These are phyloP conservation scores for Symphodus melops DNA, from an alignment of 2,113 vertebrate species.

Conservation along the genomic window DNA sequence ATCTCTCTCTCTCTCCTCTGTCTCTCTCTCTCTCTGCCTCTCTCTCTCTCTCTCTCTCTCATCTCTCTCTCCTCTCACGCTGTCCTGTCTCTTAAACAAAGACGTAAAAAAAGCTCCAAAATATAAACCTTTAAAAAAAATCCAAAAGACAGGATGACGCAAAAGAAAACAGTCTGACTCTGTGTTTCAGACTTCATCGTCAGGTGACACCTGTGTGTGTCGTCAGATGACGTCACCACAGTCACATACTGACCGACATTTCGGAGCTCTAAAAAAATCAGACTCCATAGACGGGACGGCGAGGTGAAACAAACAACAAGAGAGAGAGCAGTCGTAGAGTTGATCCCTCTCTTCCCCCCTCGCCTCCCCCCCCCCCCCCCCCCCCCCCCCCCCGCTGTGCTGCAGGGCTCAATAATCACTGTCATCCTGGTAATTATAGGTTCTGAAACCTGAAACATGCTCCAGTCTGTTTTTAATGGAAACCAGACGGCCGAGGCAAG, in stretches of 20 bases:
- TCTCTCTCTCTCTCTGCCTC: no score
- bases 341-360: neutral
- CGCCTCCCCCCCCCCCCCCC: neutral
- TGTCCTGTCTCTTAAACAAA: no score
- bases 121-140: no score
- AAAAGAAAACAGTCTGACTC: neutral
- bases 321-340: conserved; percentile 4
- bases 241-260: conserved; percentile 20
- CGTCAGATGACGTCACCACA: neutral
- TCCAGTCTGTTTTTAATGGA: conserved; percentile 44
- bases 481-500: conserved; percentile 34
- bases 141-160: neutral
- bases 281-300: neutral
- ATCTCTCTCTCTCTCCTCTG: no score
- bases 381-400: neutral
- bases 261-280: conserved; percentile 5
- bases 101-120: no score
- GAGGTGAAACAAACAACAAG: neutral
- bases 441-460: conserved; percentile 43
- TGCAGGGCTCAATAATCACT: conserved; percentile 33
- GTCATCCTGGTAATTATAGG: conserved; percentile 58
- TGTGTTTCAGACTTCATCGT: neutral
- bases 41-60: no score
- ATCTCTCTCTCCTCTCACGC: no score
- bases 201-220: conserved; percentile 13